Percentiles rank a stretch among this genome's conserved stretches.
These are phyloP conservation scores for Rugalucina vietnamica DNA, from an alignment of 2,888 invertebrate species.

Conservation along the genomic window DNA sequence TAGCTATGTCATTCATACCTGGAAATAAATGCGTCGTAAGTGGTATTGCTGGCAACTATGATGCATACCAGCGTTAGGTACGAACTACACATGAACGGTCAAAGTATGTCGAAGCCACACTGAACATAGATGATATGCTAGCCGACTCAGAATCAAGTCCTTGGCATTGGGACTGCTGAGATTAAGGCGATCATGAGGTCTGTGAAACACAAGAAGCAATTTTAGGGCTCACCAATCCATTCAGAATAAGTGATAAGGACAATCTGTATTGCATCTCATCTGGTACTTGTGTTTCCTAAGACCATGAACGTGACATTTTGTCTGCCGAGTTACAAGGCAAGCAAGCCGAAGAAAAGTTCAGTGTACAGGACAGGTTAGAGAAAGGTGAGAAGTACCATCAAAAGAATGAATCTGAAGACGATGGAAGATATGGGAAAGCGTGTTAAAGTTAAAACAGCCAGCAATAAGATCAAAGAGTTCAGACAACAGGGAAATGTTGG, in stretches of 20 bases:
- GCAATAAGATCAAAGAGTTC: constrained; percentile 41
- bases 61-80: constrained; percentile 58
- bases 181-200: constrained; percentile 43
- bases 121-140: constrained; percentile 53
- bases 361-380: constrained; percentile 29
- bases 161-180: constrained; percentile 54
- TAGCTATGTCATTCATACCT: constrained; percentile 60
- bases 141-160: not conserved
- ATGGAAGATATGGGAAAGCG: constrained; percentile 34
- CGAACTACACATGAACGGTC: constrained; percentile 40
- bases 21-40: constrained; percentile 60
- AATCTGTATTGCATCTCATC: constrained; percentile 47
- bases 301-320: constrained; percentile 17
- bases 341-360: constrained; percentile 26
- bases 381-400: constrained; percentile 26
- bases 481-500: constrained; percentile 46
- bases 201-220: constrained; percentile 41
- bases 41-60: constrained; percentile 47
- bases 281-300: constrained; percentile 26
- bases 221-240: constrained; percentile 53
- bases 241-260: constrained; percentile 37
- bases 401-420: constrained; percentile 29
- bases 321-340: constrained; percentile 13
- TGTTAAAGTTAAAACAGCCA: constrained; percentile 24
- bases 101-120: constrained; percentile 33